Base-by-base conservation (phyloP, 2,888 invertebrate species). In the Globia sparganii region DNA sequence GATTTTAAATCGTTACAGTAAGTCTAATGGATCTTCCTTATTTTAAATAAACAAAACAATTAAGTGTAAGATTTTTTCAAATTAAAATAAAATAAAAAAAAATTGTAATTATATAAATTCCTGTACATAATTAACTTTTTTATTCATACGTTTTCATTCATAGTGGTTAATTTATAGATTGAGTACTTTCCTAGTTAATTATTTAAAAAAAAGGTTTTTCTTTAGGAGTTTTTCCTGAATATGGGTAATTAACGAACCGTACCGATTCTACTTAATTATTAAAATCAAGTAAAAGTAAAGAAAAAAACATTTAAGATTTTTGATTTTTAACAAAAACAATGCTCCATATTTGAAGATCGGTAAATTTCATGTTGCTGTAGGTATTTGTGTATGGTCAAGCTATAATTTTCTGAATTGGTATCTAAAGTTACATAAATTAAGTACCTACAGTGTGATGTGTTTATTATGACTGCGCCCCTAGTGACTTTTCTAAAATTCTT, bases 1-100 rank as follows among this genome's bases (percentile, higher is more conserved):
- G 58, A 71, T 21, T 69, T 66, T 62, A 59, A 73, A 49, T 74
- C 13, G 18, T 34, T 73, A 86, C 66, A 65, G 87, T 87, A 77
- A 87, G 87, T 87, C 49, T 21, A 49, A 75, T 31, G 9, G 18
- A 72, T 40, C 11, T 58, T 59, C 0, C 4, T 66, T 68, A 53
- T 61, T 62, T 15, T 31, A n/a, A 28, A 62, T 78, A 3, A 8
- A 9, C 0, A 15, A 4, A 31, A 18, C 4, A 31, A 37, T 53
- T 15, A 31, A 43, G 15, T 53, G 8, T 13, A n/a, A 40, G 1
- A 25, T 8, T 49, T 25, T 59, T 37, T 31, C 11, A 40, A 40
- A 11, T 3, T 13, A 43, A 40, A 40, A 40, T 13, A 43, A 4
- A 43, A 11, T 3, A 40, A 43, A 40, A 40, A 40, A 43, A 43